Base-by-base conservation (phyloP, 2,888 invertebrate species). In the Neoascia interrupta region DNA sequence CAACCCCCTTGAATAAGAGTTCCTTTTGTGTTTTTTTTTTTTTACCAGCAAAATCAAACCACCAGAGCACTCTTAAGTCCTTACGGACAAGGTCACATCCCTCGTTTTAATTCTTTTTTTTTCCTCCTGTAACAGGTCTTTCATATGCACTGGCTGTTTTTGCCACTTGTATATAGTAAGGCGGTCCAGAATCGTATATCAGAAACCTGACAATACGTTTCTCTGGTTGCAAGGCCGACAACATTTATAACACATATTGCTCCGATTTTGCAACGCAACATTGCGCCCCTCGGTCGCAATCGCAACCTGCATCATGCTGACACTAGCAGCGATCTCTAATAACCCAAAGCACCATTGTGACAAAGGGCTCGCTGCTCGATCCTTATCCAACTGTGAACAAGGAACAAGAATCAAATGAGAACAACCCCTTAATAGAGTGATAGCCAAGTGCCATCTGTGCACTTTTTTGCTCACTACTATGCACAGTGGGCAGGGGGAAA, bases 401-500 rank as follows among this genome's bases (percentile, higher is more conserved):
- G 81, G 84, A 83, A 81, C 70, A 81, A 83, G 81, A 83, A 84
- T 82, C 83, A 82, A 84, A 86, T 85, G 84, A 86, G 87, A 88
- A 86, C 88, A 87, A 88, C 87, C 88, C 88, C 86, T 64, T 83
- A 82, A 83, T 83, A 82, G 79, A 83, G 82, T 82, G 82, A 82
- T 82, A 83, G 81, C 82, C 79, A 61, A 80, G 81, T 58, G 75
- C 82, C 83, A 83, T 83, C 83, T 83, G 83, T 82, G 82, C 82
- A 83, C 80, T 82, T 83, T 83, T 83, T 3, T 6, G 19, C 41
- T 34, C 31, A 19, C 41, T 45, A 41, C 15, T 86, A 84, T 84
- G 70, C 36, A 21, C 23, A 39, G 39, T n/a, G n/a, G 31, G 31
- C 31, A 31, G 31, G 26, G n/a, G n/a, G n/a, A n/a, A n/a, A 31